Evolutionary conservation across 1,140 invertebrate species (phyloP).

Genomic region (Vanessa tameamea): DNA sequence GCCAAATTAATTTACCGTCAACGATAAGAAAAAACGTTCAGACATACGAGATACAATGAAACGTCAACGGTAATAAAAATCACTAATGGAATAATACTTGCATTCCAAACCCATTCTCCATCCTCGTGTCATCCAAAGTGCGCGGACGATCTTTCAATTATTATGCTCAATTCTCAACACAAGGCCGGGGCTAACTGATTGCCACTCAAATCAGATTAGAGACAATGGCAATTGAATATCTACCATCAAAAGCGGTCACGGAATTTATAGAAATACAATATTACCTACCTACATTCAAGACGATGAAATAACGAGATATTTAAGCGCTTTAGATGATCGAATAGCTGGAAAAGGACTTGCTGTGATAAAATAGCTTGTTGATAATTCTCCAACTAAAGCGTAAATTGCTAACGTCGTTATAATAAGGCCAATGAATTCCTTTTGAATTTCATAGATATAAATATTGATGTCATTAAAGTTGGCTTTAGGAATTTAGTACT

Average conservation of each 20-base stretch:
- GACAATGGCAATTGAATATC: conserved; percentile 47
- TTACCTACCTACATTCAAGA: not conserved
- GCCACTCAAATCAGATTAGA: conserved; percentile 54
- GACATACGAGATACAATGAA: not conserved
- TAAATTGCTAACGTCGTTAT: not conserved
- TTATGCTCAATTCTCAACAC: conserved; percentile 63
- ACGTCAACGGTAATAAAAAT: conserved; percentile 33
- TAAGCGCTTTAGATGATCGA: not conserved
- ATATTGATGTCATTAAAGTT: conserved; percentile 1
- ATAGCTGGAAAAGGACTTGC: not conserved
- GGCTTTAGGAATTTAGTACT: not conserved
- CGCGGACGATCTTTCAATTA: conserved; percentile 69
- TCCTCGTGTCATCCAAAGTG: conserved; percentile 65
- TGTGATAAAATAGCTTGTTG: not conserved
- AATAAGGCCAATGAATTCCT: conserved; percentile 6
- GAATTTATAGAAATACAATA: conserved; percentile 24
- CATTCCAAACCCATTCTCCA: conserved; percentile 53
- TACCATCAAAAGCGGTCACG: conserved; percentile 34
- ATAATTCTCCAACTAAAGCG: not conserved
- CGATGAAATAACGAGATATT: not conserved
- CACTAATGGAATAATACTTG: conserved; percentile 35
- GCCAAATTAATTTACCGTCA: not conserved
- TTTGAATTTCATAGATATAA: conserved; percentile 1
- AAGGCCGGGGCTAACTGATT: conserved; percentile 60
- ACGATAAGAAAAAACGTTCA: not conserved